These are phyloP conservation scores for Alcedo atthis DNA, from an alignment of 2,797 vertebrate genomes.

Conservation along the genomic window DNA sequence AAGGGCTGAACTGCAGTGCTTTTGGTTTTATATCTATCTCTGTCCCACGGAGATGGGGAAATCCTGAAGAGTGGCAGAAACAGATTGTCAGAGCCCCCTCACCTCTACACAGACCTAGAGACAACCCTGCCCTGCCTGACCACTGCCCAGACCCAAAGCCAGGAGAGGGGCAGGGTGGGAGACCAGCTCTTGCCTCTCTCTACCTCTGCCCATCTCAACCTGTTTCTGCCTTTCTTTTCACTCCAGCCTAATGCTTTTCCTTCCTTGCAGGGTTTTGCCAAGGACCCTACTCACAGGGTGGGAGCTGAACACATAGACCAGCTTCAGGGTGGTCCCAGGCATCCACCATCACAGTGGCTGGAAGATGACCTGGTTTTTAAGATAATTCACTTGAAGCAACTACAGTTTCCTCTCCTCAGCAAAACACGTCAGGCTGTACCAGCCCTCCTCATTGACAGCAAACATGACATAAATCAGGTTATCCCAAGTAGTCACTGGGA, in stretches of 20 bases:
- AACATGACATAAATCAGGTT: not conserved
- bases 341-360: not conserved
- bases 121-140: not conserved
- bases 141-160: not conserved
- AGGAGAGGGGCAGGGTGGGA: rapidly evolving
- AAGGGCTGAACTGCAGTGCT: not conserved
- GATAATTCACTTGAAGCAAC: not conserved
- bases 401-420: not conserved
- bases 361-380: not conserved
- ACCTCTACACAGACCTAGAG: not conserved
- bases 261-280: not conserved
- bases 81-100: rapidly evolving
- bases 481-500: not conserved
- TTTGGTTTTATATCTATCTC: not conserved
- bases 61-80: not conserved
- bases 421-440: not conserved
- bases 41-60: not conserved
- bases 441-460: not conserved
- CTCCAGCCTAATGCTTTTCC: not conserved
- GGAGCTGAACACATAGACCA: not conserved
- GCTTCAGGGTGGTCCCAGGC: not conserved
- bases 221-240: not conserved
- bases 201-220: not conserved
- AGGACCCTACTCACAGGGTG: not conserved
- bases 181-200: not conserved